phyloP scores from a whole-genome alignment of 2,113 vertebrate species.

The Lampris megalopsis region DNA sequence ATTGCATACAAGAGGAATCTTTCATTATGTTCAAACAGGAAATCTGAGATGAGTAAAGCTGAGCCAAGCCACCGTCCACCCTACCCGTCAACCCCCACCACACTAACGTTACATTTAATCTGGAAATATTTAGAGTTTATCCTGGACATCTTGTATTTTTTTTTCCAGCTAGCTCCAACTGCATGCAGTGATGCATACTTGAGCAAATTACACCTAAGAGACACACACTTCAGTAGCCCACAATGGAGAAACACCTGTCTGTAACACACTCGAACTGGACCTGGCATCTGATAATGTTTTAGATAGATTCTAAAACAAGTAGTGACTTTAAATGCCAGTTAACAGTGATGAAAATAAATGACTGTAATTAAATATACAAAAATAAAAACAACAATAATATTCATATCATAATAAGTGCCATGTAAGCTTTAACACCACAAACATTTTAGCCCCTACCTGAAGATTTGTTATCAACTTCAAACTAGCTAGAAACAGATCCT shows the following conservation, averaged over 20 bases:
- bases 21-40: no score
- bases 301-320: constrained; percentile 42
- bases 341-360: neutral
- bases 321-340: constrained; percentile 33
- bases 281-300: constrained; percentile 35
- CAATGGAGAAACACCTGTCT: constrained; percentile 64
- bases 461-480: constrained; percentile 18
- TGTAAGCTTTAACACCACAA: constrained; percentile 5
- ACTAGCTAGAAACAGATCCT: constrained; percentile 27
- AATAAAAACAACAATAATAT: constrained; percentile 19
- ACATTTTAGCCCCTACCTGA: constrained; percentile 8
- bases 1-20: no score
- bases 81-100: no score
- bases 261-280: constrained; percentile 57
- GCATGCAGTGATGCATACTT: constrained; percentile 36
- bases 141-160: neutral
- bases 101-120: neutral
- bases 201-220: constrained; percentile 42
- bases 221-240: constrained; percentile 56
- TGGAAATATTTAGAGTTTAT: neutral
- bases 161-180: constrained; percentile 2
- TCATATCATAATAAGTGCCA: constrained; percentile 3
- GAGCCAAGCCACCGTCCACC: no score
- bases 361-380: neutral
- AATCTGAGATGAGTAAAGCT: no score